phyloP scores from a whole-genome alignment of 2,888 invertebrate genomes.

The Norana najaformis region DNA sequence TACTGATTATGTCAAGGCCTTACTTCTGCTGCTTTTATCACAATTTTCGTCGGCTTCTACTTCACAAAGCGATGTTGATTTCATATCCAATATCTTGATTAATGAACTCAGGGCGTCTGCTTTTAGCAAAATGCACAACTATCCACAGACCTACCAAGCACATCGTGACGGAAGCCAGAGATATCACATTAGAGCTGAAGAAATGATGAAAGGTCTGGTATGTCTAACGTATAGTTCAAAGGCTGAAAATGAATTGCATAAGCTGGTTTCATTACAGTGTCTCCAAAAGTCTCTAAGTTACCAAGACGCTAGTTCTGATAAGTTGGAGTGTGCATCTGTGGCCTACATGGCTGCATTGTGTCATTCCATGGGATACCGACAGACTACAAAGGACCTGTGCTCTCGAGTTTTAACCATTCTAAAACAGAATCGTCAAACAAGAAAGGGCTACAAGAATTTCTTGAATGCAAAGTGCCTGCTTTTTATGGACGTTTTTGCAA shows the following conservation, averaged over 20 bases:
- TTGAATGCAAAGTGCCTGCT: neutral
- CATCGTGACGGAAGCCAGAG: neutral
- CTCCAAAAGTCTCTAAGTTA: no score
- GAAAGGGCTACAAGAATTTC: neutral
- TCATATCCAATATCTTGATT: neutral
- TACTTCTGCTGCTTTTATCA: no score
- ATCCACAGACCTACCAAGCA: neutral
- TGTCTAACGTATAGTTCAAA: no score
- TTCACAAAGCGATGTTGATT: neutral
- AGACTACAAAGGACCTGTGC: neutral
- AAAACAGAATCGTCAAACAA: no score
- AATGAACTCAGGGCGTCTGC: neutral
- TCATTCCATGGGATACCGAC: neutral
- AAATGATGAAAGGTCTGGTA: no score
- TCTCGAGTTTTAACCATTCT: neutral
- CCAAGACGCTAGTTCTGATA: no score
- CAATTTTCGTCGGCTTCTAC: neutral
- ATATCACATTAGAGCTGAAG: no score
- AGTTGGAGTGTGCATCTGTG: no score
- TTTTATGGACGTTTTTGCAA: neutral
- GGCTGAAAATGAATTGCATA: no score
- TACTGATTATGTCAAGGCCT: no score
- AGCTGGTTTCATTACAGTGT: no score
- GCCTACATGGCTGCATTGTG: neutral
- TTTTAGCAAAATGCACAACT: neutral